Conservation (phyloP, 2,888 invertebrate genomes). For the Mechanitis messenoides region DNA sequence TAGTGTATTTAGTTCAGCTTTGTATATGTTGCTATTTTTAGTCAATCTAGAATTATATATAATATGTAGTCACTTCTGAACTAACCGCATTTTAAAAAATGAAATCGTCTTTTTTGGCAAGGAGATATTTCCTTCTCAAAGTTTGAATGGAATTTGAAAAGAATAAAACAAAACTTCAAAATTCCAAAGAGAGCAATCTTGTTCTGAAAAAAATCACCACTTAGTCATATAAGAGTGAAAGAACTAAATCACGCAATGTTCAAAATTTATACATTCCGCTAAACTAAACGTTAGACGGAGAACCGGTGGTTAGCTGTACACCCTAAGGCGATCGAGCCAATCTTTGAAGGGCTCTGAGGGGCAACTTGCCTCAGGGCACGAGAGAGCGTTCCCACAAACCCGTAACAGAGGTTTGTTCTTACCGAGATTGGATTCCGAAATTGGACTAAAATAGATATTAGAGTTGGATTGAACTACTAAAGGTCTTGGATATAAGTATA, state of each 20-base stretch:
- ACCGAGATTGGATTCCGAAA: slow-evolving; percentile 24
- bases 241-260: not conserved
- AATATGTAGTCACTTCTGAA: too few species aligned
- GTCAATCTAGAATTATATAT: too few species aligned
- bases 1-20: slow-evolving; percentile 34
- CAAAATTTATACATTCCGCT: slow-evolving; percentile 12
- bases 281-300: slow-evolving; percentile 32
- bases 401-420: slow-evolving; percentile 28
- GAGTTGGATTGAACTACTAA: not conserved
- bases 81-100: too few species aligned
- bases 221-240: slow-evolving; percentile 1
- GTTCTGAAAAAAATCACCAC: not conserved
- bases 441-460: slow-evolving; percentile 10
- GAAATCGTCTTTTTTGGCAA: too few species aligned
- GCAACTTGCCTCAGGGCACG: slow-evolving; percentile 56
- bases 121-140: too few species aligned
- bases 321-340: slow-evolving; percentile 56
- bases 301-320: slow-evolving; percentile 50
- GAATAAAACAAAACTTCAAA: too few species aligned
- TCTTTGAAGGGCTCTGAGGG: slow-evolving; percentile 46
- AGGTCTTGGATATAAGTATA: too few species aligned
- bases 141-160: too few species aligned
- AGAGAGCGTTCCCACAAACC: slow-evolving; percentile 60
- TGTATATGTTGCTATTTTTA: slow-evolving; percentile 25
- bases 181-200: too few species aligned